Evolutionary conservation across 2,888 invertebrate species (phyloP).

Genomic region (Anaspis maculata): DNA sequence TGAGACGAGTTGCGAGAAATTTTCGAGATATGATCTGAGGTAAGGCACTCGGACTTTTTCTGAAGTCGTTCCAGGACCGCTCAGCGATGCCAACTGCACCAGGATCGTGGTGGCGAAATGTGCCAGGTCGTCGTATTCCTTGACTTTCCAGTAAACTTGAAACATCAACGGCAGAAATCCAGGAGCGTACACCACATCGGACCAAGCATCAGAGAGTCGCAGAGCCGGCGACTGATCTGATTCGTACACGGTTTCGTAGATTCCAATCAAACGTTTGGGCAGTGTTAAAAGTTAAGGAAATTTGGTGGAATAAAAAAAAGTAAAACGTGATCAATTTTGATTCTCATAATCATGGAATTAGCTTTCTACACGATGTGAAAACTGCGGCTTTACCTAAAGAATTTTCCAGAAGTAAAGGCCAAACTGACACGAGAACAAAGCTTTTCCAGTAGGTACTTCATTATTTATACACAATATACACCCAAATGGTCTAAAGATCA

Average conservation of each 20-base stretch:
- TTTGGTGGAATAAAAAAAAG: too few species aligned
- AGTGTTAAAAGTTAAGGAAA: conserved; percentile 38
- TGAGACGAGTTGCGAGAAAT: conserved; percentile 52
- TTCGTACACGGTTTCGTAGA: conserved; percentile 61
- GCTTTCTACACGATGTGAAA: too few species aligned
- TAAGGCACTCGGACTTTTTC: conserved; percentile 49
- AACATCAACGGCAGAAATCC: conserved; percentile 71
- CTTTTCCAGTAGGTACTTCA: too few species aligned
- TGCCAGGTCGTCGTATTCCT: conserved; percentile 64
- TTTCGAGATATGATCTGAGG: conserved; percentile 50
- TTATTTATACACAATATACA: too few species aligned
- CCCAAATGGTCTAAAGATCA: too few species aligned
- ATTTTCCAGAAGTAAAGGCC: too few species aligned
- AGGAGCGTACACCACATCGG: conserved; percentile 66
- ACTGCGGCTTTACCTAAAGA: too few species aligned
- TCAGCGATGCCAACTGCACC: conserved; percentile 67
- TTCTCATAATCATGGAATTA: too few species aligned
- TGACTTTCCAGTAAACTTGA: conserved; percentile 73
- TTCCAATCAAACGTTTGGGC: conserved; percentile 61
- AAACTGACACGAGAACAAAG: too few species aligned
- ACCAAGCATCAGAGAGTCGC: conserved; percentile 60
- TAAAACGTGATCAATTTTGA: too few species aligned
- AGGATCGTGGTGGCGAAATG: conserved; percentile 75
- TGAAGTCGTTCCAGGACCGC: conserved; percentile 46
- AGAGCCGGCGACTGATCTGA: conserved; percentile 55